Conservation (phyloP, 2,888 invertebrate genomes). For the Dicyrtoma fusca region DNA sequence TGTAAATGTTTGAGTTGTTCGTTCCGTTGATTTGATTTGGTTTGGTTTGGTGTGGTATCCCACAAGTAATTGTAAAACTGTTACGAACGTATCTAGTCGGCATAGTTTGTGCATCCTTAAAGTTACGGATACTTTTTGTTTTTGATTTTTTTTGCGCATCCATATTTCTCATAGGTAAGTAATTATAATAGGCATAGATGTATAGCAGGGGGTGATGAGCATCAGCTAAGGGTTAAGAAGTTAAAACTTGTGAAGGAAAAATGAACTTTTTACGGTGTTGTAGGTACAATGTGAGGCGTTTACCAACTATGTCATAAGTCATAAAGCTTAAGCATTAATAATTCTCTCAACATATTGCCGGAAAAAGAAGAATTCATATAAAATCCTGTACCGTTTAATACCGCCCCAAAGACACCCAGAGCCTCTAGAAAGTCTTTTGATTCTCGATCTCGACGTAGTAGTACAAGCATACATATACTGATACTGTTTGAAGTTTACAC, state of each 20-base stretch:
- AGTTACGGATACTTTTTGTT: neutral
- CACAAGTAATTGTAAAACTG: too few species aligned
- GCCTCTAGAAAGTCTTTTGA: neutral
- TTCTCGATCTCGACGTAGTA: too few species aligned
- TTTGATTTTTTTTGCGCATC: neutral
- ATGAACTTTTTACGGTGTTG: conserved; percentile 29
- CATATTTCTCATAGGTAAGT: conserved; percentile 1
- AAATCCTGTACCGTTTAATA: conserved; percentile 15
- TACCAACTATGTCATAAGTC: conserved; percentile 18
- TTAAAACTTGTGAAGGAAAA: neutral
- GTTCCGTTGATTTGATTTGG: too few species aligned
- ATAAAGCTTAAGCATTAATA: conserved; percentile 17
- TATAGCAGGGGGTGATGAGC: too few species aligned
- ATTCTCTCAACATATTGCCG: conserved; percentile 14
- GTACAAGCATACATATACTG: too few species aligned
- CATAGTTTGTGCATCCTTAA: too few species aligned
- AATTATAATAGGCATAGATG: too few species aligned
- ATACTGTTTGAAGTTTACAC: too few species aligned
- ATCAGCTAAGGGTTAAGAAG: neutral
- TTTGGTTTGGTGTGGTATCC: too few species aligned
- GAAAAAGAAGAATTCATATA: conserved; percentile 21
- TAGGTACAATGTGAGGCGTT: conserved; percentile 29
- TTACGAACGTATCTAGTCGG: too few species aligned
- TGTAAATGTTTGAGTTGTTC: too few species aligned
- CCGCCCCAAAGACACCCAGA: conserved; percentile 6